Evolutionary conservation across 2,797 vertebrate genomes (phyloP), one percentile per base, ranked within the genome.

Genomic region (Scyliorhinus canicula): DNA sequence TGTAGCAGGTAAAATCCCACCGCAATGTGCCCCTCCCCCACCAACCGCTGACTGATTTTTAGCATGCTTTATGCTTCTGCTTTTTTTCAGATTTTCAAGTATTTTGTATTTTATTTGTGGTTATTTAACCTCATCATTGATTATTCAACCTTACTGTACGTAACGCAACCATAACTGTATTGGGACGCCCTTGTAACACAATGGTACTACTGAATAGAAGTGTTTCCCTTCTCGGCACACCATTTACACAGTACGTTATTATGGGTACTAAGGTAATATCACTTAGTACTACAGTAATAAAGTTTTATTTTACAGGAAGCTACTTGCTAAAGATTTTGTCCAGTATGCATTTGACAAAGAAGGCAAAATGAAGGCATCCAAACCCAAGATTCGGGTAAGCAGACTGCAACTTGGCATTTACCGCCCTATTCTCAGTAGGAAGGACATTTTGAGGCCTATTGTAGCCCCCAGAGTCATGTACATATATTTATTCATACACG

Each of bases 281-380:
- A 67, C 67, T 93, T 60, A 63, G 40, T 40, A 86, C 24, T 79
- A 65, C 67, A 63, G 31, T 74, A 3, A 2, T 31, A 96, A 95
- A 2, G 96, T 96, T 96, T 95, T 95, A 21, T 95, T 96, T 79
- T n/a, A 95, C 97, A 99, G 98, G 96, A 97, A 97, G 67, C 98
- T 99, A 96, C 95, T 99, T 95, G 97, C 98, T 2, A 96, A 97
- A 65, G 96, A 97, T 95, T 98, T 98, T 96, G 95, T 97, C 55
- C 96, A 97, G 77, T 96, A 97, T 96, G 97, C 96, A 3, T 97
- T 96, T 60, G 96, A 96, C 3, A 24, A 96, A 95, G 84, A 95
- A 65, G 97, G 96, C 8, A 96, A 97, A 95, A 95, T 97, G 95
- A 93, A 96, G 50, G 35, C 96, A 9, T 96, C 96, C 0, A 95